These are phyloP conservation scores for Syritta pipiens DNA, from an alignment of 2,888 invertebrate genomes.

Conservation along the genomic window DNA sequence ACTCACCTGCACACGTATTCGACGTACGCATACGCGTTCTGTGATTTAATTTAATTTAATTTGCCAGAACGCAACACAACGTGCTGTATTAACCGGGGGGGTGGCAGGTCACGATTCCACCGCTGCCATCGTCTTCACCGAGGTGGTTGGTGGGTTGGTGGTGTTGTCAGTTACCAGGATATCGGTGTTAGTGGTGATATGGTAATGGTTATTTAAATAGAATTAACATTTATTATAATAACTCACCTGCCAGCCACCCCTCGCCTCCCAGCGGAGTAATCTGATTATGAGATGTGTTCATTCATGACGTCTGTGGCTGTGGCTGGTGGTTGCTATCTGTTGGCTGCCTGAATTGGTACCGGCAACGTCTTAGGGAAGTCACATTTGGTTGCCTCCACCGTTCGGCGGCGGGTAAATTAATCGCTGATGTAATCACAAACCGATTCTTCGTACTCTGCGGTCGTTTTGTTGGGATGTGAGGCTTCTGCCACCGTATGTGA, in stretches of 20 bases:
- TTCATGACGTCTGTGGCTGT: slow-evolving; percentile 49
- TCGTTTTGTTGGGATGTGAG: not conserved
- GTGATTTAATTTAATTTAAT: slow-evolving; percentile 66
- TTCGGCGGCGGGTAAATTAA: slow-evolving; percentile 61
- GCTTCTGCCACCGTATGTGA: slow-evolving; percentile 34
- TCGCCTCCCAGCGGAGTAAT: slow-evolving; percentile 33
- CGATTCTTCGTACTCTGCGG: slow-evolving; percentile 40
- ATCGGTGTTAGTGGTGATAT: slow-evolving; percentile 52
- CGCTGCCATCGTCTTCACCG: slow-evolving; percentile 5
- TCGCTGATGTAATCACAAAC: slow-evolving; percentile 68
- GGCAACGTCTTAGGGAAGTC: slow-evolving; percentile 11
- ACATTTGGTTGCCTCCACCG: slow-evolving; percentile 32
- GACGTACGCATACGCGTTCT: slow-evolving; percentile 29
- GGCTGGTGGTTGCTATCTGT: slow-evolving; percentile 47
- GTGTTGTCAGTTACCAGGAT: slow-evolving; percentile 66
- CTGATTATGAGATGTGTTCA: slow-evolving; percentile 58
- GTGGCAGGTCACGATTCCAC: slow-evolving; percentile 32
- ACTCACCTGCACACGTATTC: slow-evolving; percentile 4
- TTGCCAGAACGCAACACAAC: slow-evolving; percentile 35
- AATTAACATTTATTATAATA: slow-evolving; percentile 69
- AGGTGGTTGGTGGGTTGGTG: slow-evolving; percentile 50
- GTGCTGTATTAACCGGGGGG: slow-evolving; percentile 11
- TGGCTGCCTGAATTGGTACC: slow-evolving; percentile 27
- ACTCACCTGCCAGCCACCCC: slow-evolving; percentile 33
- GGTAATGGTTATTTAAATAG: slow-evolving; percentile 66